A percentile compares a stretch with the other conserved stretches of the same genome.
phyloP scores from a whole-genome alignment of 2,888 invertebrate species.

The Trisateles emortualis region DNA sequence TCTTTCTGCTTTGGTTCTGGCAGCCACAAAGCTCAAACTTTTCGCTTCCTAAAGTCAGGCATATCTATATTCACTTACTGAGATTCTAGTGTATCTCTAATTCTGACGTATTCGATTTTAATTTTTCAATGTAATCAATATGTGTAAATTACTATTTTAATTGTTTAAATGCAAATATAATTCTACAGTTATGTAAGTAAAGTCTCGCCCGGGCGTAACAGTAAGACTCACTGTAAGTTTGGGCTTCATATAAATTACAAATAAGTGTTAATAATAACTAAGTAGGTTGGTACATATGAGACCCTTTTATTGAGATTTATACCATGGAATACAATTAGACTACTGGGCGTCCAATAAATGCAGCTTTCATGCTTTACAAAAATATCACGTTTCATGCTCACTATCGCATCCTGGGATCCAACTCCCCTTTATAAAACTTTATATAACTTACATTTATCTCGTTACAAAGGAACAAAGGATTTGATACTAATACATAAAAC shows the following conservation, averaged over 20 bases:
- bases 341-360: conserved; percentile 66
- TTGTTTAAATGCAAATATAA: background rate
- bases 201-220: background rate
- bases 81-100: too few relatives aligned
- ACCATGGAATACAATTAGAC: conserved; percentile 56
- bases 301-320: conserved; percentile 52
- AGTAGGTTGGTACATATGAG: conserved; percentile 22
- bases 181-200: background rate
- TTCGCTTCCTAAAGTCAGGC: too few relatives aligned
- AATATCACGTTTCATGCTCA: conserved; percentile 81
- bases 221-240: background rate
- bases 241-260: conserved; percentile 31
- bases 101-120: too few relatives aligned
- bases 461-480: conserved; percentile 82
- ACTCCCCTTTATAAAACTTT: conserved; percentile 72
- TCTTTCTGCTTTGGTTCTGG: too few relatives aligned
- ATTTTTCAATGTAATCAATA: too few relatives aligned
- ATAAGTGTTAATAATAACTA: conserved; percentile 43
- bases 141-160: too few relatives aligned
- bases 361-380: conserved; percentile 71
- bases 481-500: conserved; percentile 83
- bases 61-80: too few relatives aligned
- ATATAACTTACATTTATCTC: conserved; percentile 75
- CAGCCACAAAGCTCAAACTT: too few relatives aligned
- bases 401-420: conserved; percentile 75